These are phyloP conservation scores for Timandra comae DNA, from an alignment of 2,888 invertebrate genomes.

Conservation along the genomic window DNA sequence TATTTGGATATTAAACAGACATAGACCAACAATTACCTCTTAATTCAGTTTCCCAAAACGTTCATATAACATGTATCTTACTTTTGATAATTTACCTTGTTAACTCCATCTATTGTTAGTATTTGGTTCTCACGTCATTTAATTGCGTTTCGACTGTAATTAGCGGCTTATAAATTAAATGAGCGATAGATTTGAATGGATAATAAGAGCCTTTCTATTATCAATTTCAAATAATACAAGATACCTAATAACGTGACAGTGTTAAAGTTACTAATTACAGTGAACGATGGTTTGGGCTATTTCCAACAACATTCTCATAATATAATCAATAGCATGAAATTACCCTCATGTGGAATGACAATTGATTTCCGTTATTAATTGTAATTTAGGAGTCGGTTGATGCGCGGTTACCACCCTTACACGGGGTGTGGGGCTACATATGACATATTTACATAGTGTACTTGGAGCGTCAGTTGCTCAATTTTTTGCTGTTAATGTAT, in stretches of 20 bases:
- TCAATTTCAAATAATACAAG: conserved; percentile 50
- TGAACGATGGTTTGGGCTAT: conserved; percentile 1
- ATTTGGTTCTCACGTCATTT: conserved; percentile 67
- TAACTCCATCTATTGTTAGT: conserved; percentile 57
- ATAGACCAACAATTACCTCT: conserved; percentile 14
- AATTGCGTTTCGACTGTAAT: conserved; percentile 61
- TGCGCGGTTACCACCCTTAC: conserved; percentile 36
- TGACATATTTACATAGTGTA: conserved; percentile 58
- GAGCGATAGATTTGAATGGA: conserved; percentile 54
- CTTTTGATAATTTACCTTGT: conserved; percentile 47
- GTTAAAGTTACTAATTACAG: conserved; percentile 29
- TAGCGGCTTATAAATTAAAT: conserved; percentile 46
- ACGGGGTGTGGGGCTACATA: conserved; percentile 33
- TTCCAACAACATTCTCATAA: conserved; percentile 19
- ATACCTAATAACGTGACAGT: conserved; percentile 40
- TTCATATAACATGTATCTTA: conserved; percentile 40
- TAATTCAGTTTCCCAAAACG: conserved; percentile 34
- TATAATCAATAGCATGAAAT: conserved; percentile 24
- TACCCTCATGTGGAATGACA: conserved; percentile 21
- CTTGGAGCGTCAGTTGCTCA: conserved; percentile 60
- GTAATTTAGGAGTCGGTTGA: conserved; percentile 48
- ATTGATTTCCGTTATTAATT: conserved; percentile 64
- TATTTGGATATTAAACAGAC: conserved; percentile 13
- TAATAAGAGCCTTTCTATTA: conserved; percentile 52
- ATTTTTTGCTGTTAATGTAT: conserved; percentile 71